Evolutionary conservation across 2,113 vertebrate genomes (phyloP).

Genomic region (Ploceus nigricollis): DNA sequence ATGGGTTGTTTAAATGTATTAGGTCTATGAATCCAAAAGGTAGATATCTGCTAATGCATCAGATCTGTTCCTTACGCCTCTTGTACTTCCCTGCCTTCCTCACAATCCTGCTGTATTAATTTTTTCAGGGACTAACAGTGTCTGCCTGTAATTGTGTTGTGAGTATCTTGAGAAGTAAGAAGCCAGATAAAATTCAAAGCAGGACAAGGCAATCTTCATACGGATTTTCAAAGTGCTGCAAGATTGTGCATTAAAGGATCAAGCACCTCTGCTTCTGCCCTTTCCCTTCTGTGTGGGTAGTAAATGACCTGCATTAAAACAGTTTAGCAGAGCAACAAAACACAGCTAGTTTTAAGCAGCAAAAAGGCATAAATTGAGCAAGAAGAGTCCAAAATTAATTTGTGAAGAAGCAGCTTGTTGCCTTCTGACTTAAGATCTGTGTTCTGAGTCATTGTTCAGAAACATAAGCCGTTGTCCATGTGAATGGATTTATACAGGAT

Average conservation of each 20-base stretch:
- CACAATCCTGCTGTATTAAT: neutral
- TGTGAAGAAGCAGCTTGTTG: neutral
- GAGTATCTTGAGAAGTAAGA: neutral
- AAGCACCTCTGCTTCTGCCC: neutral
- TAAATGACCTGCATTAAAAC: neutral
- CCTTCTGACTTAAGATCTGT: neutral
- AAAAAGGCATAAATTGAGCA: neutral
- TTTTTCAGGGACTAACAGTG: neutral
- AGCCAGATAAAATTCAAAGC: neutral
- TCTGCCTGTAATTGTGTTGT: neutral
- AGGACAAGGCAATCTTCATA: neutral
- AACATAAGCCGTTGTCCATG: neutral
- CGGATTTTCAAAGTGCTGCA: neutral
- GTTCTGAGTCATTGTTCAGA: neutral
- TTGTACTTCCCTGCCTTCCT: neutral
- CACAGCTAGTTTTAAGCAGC: neutral
- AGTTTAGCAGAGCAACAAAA: neutral
- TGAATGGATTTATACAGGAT: neutral
- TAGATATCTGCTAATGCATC: neutral
- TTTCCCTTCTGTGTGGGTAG: neutral
- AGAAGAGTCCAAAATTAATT: neutral
- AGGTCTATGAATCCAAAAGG: neutral
- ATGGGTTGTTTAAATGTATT: neutral
- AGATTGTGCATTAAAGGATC: neutral
- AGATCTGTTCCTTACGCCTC: neutral